Evolutionary conservation across 2,113 vertebrate genomes (phyloP).

Genomic region (Alexandromys fortis): DNA sequence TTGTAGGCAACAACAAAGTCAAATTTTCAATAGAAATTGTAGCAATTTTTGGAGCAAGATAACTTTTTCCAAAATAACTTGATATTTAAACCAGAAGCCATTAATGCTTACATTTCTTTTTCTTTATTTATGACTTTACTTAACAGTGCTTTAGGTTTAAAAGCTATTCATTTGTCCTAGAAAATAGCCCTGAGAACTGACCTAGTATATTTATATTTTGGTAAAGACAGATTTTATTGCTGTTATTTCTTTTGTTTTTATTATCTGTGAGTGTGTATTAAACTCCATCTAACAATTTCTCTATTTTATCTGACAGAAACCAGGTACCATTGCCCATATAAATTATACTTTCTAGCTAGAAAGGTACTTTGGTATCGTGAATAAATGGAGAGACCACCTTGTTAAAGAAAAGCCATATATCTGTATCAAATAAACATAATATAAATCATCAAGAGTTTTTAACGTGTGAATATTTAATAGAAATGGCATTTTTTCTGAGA

Average conservation of each 20-base stretch:
- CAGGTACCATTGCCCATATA: constrained; percentile 58
- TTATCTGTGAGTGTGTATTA: constrained; percentile 72
- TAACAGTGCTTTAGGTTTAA: neutral
- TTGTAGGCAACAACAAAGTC: neutral
- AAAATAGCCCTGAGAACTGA: constrained; percentile 8
- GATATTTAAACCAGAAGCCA: constrained; percentile 27
- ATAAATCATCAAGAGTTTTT: constrained; percentile 65
- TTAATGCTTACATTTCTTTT: neutral
- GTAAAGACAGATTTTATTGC: constrained; percentile 62
- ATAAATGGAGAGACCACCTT: constrained; percentile 65
- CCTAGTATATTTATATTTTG: constrained; percentile 28
- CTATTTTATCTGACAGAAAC: constrained; percentile 74
- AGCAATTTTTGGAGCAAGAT: constrained; percentile 24
- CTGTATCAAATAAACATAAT: constrained; percentile 74
- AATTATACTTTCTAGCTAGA: constrained; percentile 60
- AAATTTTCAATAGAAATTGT: neutral
- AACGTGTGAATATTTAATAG: constrained; percentile 68
- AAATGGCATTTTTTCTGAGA: constrained; percentile 54
- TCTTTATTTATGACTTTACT: constrained; percentile 3
- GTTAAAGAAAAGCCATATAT: constrained; percentile 68
- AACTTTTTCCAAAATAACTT: constrained; percentile 43
- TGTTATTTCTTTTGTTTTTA: constrained; percentile 64
- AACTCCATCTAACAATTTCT: constrained; percentile 25
- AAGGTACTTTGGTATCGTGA: constrained; percentile 73
- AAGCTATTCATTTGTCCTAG: constrained; percentile 15